Evolutionary conservation across 2,888 invertebrate genomes (phyloP).

Genomic region (Baccha elongata): DNA sequence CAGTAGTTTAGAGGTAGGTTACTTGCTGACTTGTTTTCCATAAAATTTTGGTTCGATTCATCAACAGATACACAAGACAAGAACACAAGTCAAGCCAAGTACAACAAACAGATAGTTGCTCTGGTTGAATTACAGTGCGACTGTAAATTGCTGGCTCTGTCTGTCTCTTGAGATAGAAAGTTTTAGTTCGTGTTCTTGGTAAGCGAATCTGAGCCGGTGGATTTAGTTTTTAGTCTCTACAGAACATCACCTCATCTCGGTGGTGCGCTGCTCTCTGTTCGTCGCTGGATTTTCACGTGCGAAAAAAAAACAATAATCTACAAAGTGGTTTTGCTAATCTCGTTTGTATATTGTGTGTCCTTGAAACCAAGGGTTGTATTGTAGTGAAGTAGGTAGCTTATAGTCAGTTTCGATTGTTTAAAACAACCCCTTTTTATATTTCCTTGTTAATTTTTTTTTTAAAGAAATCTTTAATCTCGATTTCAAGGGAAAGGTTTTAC

Average conservation of each 20-base stretch:
- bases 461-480: neutral
- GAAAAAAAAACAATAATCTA: slow-evolving; percentile 16
- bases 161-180: slow-evolving; percentile 25
- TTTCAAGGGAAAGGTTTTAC: slow-evolving; percentile 5
- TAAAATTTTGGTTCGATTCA: neutral
- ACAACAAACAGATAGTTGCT: slow-evolving; percentile 32
- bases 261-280: slow-evolving; percentile 37
- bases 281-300: slow-evolving; percentile 34
- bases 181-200: slow-evolving; percentile 48
- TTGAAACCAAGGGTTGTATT: slow-evolving; percentile 49
- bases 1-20: too few species aligned
- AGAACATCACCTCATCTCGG: slow-evolving; percentile 64
- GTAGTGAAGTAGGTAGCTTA: slow-evolving; percentile 1
- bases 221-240: slow-evolving; percentile 58
- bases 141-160: slow-evolving; percentile 5
- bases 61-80: neutral
- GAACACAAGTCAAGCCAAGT: too few species aligned
- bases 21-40: neutral
- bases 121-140: slow-evolving; percentile 29
- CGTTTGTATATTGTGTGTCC: slow-evolving; percentile 18
- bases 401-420: slow-evolving; percentile 41
- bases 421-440: slow-evolving; percentile 28
- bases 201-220: slow-evolving; percentile 50
- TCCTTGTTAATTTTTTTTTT: neutral
- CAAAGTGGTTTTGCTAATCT: slow-evolving; percentile 16